Evolutionary conservation across 2,888 invertebrate genomes (phyloP).

Genomic region (Rhimphoctona megacephalus): DNA sequence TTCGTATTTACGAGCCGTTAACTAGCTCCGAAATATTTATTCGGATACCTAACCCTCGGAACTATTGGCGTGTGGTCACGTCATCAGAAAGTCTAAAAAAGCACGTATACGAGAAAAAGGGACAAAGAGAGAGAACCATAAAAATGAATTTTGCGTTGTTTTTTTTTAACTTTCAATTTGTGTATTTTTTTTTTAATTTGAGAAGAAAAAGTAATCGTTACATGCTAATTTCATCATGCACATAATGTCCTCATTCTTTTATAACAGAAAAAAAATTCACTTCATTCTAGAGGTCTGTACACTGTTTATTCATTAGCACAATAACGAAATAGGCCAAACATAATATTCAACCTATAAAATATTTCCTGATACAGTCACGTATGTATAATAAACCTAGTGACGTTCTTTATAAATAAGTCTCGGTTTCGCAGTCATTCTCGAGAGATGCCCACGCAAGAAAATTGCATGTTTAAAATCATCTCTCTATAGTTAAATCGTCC

Average conservation of each 20-base stretch:
- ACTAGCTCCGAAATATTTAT: constrained; percentile 77
- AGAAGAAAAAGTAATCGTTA: neutral
- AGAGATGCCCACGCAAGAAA: constrained; percentile 60
- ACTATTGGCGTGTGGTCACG: constrained; percentile 35
- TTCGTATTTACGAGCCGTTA: constrained; percentile 77
- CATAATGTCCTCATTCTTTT: neutral
- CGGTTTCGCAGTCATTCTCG: constrained; percentile 65
- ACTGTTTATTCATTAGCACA: constrained; percentile 6
- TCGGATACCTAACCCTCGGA: constrained; percentile 21
- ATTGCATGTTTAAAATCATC: constrained; percentile 52
- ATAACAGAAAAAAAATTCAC: neutral
- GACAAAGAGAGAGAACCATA: neutral
- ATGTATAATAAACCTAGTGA: constrained; percentile 64
- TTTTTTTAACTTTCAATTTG: neutral
- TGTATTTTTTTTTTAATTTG: neutral
- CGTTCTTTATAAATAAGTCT: constrained; percentile 77
- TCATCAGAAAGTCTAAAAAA: neutral
- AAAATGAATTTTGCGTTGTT: neutral
- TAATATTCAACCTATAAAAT: constrained; percentile 71
- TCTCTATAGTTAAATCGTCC: constrained; percentile 25
- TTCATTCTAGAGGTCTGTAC: neutral
- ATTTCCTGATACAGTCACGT: neutral
- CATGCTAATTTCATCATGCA: neutral
- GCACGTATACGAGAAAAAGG: neutral
- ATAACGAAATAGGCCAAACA: constrained; percentile 5